These are phyloP conservation scores for Hipposideros larvatus DNA, from an alignment of 2,797 vertebrate genomes.

Conservation along the genomic window DNA sequence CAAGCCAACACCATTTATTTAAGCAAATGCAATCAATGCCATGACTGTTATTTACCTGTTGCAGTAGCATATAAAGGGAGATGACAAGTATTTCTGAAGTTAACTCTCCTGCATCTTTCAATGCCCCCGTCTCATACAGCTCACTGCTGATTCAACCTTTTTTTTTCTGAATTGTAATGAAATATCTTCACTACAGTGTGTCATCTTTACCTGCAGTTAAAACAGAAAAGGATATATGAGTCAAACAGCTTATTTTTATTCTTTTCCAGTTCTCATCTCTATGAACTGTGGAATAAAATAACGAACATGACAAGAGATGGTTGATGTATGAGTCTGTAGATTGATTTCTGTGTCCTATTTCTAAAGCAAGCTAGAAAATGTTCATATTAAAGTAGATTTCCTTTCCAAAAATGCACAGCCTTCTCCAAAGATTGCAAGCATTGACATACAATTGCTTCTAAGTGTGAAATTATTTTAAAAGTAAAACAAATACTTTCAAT, in stretches of 20 bases:
- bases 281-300: conserved; percentile 60
- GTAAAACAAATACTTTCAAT: conserved; percentile 59
- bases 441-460: conserved; percentile 54
- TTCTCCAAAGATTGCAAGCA: conserved; percentile 49
- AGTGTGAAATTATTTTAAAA: conserved; percentile 75
- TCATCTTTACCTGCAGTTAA: conserved; percentile 64
- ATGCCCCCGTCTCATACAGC: background rate
- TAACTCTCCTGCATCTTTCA: conserved; percentile 20
- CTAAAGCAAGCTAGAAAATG: conserved; percentile 50
- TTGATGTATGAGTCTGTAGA: conserved; percentile 60
- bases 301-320: conserved; percentile 51
- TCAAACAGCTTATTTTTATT: conserved; percentile 40
- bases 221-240: background rate
- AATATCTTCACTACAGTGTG: conserved; percentile 46
- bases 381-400: conserved; percentile 64
- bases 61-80: conserved; percentile 8
- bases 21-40: conserved; percentile 47
- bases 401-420: conserved; percentile 24
- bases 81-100: conserved; percentile 2
- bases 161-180: conserved; percentile 55
- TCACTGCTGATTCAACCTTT: conserved; percentile 33
- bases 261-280: conserved; percentile 24
- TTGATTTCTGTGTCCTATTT: conserved; percentile 63
- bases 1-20: conserved; percentile 50
- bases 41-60: conserved; percentile 8